Conservation (phyloP, 2,113 vertebrate species). For the Equus quagga region DNA sequence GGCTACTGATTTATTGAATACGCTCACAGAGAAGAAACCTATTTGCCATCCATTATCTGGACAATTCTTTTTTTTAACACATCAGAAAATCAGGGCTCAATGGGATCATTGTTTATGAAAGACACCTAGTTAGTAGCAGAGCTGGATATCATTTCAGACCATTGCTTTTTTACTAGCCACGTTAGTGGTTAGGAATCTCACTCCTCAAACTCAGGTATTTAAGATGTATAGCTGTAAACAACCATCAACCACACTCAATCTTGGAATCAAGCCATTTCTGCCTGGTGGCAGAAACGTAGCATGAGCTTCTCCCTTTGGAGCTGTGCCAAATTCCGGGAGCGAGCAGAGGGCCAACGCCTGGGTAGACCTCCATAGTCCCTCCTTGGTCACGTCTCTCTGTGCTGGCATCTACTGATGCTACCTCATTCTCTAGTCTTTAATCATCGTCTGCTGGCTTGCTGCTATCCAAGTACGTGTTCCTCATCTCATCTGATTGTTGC, state of each 20-base stretch:
- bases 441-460: neutral
- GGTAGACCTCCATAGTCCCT: neutral
- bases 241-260: neutral
- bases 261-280: neutral
- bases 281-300: neutral
- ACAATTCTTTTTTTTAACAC: neutral
- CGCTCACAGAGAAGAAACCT: neutral
- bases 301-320: neutral
- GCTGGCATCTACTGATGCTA: neutral
- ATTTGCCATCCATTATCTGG: neutral
- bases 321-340: neutral
- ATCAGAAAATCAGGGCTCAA: neutral
- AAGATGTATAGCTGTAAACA: neutral
- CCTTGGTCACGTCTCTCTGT: neutral
- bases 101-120: neutral
- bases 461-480: accelerated
- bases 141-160: neutral
- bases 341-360: no score
- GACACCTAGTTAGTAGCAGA: neutral
- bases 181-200: neutral
- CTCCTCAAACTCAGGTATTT: neutral
- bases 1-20: neutral
- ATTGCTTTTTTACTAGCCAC: neutral
- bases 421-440: neutral
- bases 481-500: neutral